Base-by-base conservation (phyloP, 2,888 invertebrate species). In the Perithous albicinctus region DNA sequence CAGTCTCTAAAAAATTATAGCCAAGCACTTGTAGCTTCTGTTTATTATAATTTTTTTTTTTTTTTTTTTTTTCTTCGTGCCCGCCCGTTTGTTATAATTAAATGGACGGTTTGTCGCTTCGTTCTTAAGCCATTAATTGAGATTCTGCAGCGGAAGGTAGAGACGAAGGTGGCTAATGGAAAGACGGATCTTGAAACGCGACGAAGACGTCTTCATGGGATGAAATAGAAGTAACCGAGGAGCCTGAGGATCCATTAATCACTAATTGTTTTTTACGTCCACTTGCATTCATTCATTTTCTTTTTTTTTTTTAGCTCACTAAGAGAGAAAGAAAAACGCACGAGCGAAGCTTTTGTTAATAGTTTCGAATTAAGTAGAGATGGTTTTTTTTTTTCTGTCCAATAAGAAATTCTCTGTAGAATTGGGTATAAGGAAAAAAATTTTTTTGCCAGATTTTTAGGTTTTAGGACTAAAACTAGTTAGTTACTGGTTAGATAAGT, bases 241-340 rank as follows among this genome's bases (percentile, higher is more conserved):
- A 69, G 35, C 35, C 38, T 46, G 12, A 15, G 5, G 46, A 66
- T 56, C 41, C 56, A 20, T 54, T 56, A 15, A 48, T 61, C 41
- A 38, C 51, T 51, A 26, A 56, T 41, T 6, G 5, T 26, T 35
- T 20, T n/a, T n/a, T 18, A 46, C n/a, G 38, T 35, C 1, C 35
- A 69, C 38, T 7, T 20, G 32, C 29, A 32, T 12, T 51, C 12
- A n/a, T 26, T 56, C 12, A 7, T 10, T n/a, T 69, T 43, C n/a
- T 35, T 48, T 46, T 48, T 5, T 43, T 66, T 41, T 8, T 10
- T 23, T n/a, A n/a, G n/a, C n/a, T n/a, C n/a, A n/a, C n/a, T n/a
- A n/a, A n/a, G n/a, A n/a, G n/a, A n/a, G n/a, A n/a, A n/a, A n/a
- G n/a, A n/a, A n/a, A n/a, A n/a, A n/a, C n/a, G n/a, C n/a, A n/a